Evolutionary conservation across 2,797 vertebrate genomes (phyloP).

Genomic region (Gambelia wislizenii): DNA sequence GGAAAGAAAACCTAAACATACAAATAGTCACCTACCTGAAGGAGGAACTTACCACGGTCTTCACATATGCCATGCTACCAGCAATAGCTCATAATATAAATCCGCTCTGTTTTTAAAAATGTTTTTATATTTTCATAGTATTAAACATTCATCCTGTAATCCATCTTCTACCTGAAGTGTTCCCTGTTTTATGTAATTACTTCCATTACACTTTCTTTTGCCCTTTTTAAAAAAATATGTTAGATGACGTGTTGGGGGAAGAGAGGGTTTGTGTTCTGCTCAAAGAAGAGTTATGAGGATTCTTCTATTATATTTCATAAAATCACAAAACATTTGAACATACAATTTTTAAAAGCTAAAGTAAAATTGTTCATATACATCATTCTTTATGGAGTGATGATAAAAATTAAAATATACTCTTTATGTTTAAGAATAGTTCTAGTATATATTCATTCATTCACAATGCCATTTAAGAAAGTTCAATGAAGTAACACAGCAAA

Average conservation of each 20-base stretch:
- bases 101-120: background rate
- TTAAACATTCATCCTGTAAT: constrained; percentile 3
- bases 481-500: constrained; percentile 11
- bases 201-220: background rate
- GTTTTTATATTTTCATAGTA: background rate
- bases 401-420: background rate
- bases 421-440: background rate
- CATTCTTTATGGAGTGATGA: background rate
- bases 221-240: background rate
- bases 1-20: constrained; percentile 59
- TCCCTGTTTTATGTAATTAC: background rate
- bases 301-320: background rate
- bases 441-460: background rate
- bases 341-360: background rate
- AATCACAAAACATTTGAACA: constrained; percentile 9
- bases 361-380: background rate
- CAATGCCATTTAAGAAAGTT: background rate
- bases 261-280: background rate
- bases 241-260: background rate
- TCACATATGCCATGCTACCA: constrained; percentile 20
- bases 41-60: constrained; percentile 55
- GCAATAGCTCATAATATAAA: constrained; percentile 22
- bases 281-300: background rate
- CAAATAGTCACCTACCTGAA: constrained; percentile 56
- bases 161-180: background rate